phyloP scores from a whole-genome alignment of 2,888 invertebrate species.

The Drosophila lutescens region DNA sequence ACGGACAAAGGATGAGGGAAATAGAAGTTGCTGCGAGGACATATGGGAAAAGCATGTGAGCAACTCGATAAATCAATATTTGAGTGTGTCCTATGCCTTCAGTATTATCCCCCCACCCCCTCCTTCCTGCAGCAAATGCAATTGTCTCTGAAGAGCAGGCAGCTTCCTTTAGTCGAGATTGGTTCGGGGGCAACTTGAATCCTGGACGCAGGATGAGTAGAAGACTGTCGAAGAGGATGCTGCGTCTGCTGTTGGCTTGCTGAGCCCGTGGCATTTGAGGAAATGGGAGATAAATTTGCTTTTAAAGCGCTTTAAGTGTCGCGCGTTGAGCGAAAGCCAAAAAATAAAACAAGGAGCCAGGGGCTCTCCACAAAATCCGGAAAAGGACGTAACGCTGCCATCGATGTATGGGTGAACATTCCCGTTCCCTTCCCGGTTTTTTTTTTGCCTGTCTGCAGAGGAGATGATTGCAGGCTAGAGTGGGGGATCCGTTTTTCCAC shows the following conservation, averaged over 20 bases:
- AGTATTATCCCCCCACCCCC: constrained; percentile 4
- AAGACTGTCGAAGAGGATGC: constrained; percentile 14
- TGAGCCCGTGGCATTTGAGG: constrained; percentile 56
- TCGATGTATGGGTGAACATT: constrained; percentile 29
- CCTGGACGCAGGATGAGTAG: constrained; percentile 13
- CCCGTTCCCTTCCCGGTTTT: background rate
- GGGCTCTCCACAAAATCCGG: constrained; percentile 55
- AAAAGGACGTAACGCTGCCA: constrained; percentile 67
- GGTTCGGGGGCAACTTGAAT: constrained; percentile 16
- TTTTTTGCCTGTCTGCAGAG: constrained; percentile 12
- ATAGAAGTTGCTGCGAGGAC: constrained; percentile 30
- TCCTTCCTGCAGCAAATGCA: constrained; percentile 49
- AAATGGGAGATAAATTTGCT: constrained; percentile 72
- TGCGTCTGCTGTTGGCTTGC: constrained; percentile 18
- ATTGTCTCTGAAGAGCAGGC: constrained; percentile 56
- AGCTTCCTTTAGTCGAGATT: constrained; percentile 22
- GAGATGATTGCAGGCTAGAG: constrained; percentile 18
- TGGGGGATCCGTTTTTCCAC: constrained; percentile 11
- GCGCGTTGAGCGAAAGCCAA: constrained; percentile 35
- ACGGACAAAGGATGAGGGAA: constrained; percentile 10
- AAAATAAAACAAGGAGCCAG: constrained; percentile 12
- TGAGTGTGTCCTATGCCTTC: constrained; percentile 44
- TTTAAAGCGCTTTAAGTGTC: constrained; percentile 56
- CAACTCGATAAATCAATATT: constrained; percentile 75
- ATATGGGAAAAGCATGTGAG: constrained; percentile 55